phyloP scores from a whole-genome alignment of 2,113 vertebrate genomes.

The Puma concolor region DNA sequence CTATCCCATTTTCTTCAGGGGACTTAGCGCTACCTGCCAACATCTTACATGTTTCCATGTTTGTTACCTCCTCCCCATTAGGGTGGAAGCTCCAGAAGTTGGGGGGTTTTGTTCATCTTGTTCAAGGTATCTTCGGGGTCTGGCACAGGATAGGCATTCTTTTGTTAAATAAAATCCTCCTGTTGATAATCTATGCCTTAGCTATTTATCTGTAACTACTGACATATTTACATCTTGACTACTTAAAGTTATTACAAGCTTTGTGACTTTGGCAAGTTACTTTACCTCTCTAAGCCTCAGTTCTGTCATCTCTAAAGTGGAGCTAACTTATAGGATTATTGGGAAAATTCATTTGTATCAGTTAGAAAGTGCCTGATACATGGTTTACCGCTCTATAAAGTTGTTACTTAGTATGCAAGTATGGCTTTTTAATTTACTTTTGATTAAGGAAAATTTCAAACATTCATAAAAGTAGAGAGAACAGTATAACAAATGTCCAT shows the following conservation, averaged over 20 bases:
- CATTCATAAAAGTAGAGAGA: neutral
- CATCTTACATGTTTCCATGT: neutral
- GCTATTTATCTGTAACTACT: neutral
- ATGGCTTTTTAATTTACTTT: neutral
- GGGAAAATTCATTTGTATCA: neutral
- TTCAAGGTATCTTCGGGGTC: neutral
- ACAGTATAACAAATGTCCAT: neutral
- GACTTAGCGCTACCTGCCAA: neutral
- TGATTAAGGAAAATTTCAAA: constrained; percentile 41
- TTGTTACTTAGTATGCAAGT: neutral
- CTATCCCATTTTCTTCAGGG: neutral
- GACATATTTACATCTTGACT: neutral
- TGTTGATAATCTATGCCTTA: neutral
- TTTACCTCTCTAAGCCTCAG: neutral
- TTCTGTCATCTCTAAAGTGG: constrained; percentile 17
- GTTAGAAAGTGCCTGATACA: neutral
- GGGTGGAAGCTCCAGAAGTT: neutral
- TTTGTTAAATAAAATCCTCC: neutral
- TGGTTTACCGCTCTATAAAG: neutral
- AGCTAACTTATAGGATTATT: neutral
- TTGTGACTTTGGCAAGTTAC: neutral
- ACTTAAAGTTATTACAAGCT: neutral
- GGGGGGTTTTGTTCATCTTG: neutral
- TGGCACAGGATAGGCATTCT: neutral
- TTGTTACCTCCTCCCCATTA: neutral